Evolutionary conservation across 2,888 invertebrate genomes (phyloP), one percentile per base, ranked within the genome.

Genomic region (Pomacea canaliculata): DNA sequence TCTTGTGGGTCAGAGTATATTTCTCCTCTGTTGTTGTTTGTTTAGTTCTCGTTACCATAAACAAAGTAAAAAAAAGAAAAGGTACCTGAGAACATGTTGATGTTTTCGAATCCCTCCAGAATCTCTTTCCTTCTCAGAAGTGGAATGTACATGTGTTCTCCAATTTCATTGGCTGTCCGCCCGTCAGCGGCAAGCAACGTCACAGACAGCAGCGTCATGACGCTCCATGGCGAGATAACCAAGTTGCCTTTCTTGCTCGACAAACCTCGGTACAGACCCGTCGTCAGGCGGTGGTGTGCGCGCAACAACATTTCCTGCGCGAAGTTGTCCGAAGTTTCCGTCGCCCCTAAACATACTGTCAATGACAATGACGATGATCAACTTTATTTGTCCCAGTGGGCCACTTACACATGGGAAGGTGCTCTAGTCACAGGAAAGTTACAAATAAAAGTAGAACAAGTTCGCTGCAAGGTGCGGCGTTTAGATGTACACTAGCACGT

Each of bases 191-290:
- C 51, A n/a, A 74, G 68, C 56, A 62, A 69, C 27, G 74, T 69
- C 69, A 69, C 74, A 9, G 74, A 62, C 23, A 74, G 69, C 68
- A 74, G 23, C 48, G 74, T 59, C 74, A 74, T 74, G 59, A 74
- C 74, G n/a, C 74, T 74, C 74, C 74, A 74, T 16, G 74, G 74
- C 69, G 74, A 74, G 74, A 74, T 27, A 27, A 74, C 37, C 69
- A 74, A 19, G 63, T 74, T 74, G 16, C 74, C 74, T 1, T 70
- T 18, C 23, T 69, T 59, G 23, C 69, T 60, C 49, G 74, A 46
- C 13, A 74, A 23, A 4, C 56, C 23, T 27, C 48, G 68, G 69
- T 74, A 74, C 4, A 74, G 19, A 0, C 56, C 69, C 1, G 74
- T 60, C 16, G 69, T 74, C 8, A 74, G 69, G 5, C 48, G n/a